Percentiles rank a stretch among this genome's conserved stretches.
These are phyloP conservation scores for Caenorhabditis sp. DNA, from an alignment of 2,888 invertebrate genomes.

Conservation along the genomic window DNA sequence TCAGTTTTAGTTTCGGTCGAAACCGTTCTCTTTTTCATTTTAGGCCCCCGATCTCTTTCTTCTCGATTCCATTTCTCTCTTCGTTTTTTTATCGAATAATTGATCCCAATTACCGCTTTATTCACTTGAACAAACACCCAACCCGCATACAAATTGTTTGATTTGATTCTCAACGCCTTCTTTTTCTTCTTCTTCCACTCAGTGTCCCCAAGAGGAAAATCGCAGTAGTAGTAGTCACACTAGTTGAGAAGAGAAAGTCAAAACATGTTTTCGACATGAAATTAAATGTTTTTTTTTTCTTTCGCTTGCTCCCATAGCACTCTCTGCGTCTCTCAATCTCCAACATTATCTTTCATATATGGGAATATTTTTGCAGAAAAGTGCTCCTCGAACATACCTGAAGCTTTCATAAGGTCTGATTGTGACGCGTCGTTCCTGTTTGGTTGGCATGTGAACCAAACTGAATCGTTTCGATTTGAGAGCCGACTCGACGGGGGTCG, in stretches of 20 bases:
- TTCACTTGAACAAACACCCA: conserved; percentile 45
- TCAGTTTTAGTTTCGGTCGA: no score
- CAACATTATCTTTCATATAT: conserved; percentile 1
- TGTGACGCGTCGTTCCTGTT: conserved; percentile 67
- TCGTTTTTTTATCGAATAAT: conserved; percentile 22
- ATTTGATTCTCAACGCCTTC: conserved; percentile 39
- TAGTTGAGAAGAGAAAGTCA: conserved; percentile 10
- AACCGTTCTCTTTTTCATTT: background rate
- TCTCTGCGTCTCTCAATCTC: conserved; percentile 30
- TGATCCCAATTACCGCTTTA: conserved; percentile 51
- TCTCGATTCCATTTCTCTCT: background rate
- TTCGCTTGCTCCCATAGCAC: background rate
- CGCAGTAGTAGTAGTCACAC: conserved; percentile 8
- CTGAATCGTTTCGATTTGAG: conserved; percentile 59
- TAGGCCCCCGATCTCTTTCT: background rate
- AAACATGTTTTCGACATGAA: conserved; percentile 47
- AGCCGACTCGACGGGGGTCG: conserved; percentile 9
- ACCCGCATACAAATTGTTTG: conserved; percentile 35
- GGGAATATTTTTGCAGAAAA: background rate
- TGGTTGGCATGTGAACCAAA: conserved; percentile 60
- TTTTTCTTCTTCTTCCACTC: conserved; percentile 12
- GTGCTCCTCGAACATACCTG: conserved; percentile 52
- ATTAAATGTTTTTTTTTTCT: conserved; percentile 10
- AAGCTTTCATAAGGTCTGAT: conserved; percentile 74
- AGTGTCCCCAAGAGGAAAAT: conserved; percentile 1